These are phyloP conservation scores for Plagodis dolabraria DNA, from an alignment of 2,888 invertebrate genomes.

Conservation along the genomic window DNA sequence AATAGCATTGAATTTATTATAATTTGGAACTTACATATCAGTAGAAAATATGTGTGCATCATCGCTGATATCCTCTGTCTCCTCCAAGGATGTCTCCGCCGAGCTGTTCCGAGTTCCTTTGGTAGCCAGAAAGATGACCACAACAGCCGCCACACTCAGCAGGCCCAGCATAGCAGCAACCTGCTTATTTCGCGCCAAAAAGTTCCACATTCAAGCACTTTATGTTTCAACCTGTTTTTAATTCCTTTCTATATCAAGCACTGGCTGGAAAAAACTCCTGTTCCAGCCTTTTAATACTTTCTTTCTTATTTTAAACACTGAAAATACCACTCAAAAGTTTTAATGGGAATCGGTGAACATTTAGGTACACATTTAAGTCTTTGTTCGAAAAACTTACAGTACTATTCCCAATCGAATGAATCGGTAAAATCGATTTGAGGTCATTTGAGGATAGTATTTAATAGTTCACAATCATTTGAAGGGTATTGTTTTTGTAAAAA, in stretches of 20 bases:
- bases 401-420: no score
- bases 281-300: background rate
- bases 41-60: slow-evolving; percentile 68
- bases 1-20: no score
- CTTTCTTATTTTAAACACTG: background rate
- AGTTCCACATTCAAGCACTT: slow-evolving; percentile 71
- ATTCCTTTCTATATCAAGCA: slow-evolving; percentile 3
- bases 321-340: no score
- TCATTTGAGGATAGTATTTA: no score
- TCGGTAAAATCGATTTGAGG: no score
- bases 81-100: slow-evolving; percentile 49
- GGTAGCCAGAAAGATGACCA: slow-evolving; percentile 65
- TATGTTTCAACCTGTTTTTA: slow-evolving; percentile 12
- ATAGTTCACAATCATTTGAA: no score
- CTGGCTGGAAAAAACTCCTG: slow-evolving; percentile 19
- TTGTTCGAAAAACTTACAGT: no score
- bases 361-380: no score
- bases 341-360: no score
- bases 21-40: slow-evolving; percentile 56
- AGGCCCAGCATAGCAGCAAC: slow-evolving; percentile 75
- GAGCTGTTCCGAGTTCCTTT: slow-evolving; percentile 52
- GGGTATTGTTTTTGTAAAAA: no score
- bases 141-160: slow-evolving; percentile 62
- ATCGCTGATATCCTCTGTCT: slow-evolving; percentile 69
- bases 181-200: slow-evolving; percentile 74